Evolutionary conservation across 2,113 vertebrate species (phyloP).

Genomic region (Nipponia nippon): DNA sequence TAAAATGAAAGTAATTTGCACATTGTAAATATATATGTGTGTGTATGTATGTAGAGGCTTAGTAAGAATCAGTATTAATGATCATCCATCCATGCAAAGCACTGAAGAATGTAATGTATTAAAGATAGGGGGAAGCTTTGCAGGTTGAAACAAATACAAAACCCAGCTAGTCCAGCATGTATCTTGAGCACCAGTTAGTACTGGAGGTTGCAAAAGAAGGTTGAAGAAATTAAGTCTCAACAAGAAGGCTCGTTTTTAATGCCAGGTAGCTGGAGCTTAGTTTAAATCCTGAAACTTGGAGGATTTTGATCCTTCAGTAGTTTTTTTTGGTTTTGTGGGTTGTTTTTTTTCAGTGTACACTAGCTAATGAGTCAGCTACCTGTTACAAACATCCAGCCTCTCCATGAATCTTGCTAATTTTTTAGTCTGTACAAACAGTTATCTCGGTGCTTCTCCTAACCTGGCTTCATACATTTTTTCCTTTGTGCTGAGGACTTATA

Average conservation of each 20-base stretch:
- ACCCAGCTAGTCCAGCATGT: background rate
- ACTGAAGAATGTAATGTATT: background rate
- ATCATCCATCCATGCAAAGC: background rate
- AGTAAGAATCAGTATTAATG: background rate
- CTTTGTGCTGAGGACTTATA: background rate
- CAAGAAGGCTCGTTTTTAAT: background rate
- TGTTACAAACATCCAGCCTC: background rate
- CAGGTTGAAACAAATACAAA: background rate
- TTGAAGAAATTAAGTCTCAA: background rate
- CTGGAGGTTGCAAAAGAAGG: background rate
- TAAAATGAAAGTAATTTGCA: constrained; percentile 19
- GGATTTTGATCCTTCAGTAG: background rate
- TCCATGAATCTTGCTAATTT: background rate
- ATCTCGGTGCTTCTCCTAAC: background rate
- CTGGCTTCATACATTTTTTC: background rate
- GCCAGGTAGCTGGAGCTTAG: background rate
- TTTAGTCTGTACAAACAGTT: background rate
- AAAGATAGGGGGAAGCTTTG: background rate
- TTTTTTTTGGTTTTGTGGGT: background rate
- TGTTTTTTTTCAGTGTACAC: background rate
- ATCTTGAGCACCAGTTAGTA: background rate
- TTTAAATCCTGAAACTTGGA: background rate
- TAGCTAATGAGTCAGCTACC: background rate
- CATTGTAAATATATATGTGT: background rate
- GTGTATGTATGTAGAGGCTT: background rate